Percentiles rank a stretch among this genome's conserved stretches.
Evolutionary conservation across 2,113 vertebrate genomes (phyloP).

Genomic region (Hippocampus guttulatus): DNA sequence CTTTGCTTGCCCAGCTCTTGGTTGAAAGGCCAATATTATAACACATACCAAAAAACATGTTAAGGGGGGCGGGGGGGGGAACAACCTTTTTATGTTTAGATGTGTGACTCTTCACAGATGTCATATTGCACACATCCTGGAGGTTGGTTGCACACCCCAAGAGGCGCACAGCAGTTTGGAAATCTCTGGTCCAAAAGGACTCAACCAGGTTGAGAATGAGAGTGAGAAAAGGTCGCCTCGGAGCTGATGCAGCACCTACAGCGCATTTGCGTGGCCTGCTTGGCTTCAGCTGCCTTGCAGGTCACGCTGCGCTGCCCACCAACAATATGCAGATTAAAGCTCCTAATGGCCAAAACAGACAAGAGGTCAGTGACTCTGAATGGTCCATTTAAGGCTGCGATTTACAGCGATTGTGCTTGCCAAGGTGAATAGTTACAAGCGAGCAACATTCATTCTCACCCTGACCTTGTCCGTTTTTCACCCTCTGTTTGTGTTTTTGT

Average conservation of each 20-base stretch:
- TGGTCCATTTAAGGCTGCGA: slow-evolving; percentile 21
- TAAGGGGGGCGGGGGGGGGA: no score
- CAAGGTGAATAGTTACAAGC: slow-evolving; percentile 6
- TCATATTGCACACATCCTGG: no score
- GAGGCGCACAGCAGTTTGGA: no score
- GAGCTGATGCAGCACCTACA: slow-evolving; percentile 13
- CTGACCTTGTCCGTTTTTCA: slow-evolving; percentile 12
- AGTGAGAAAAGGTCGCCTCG: slow-evolving; percentile 30
- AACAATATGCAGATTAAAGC: slow-evolving; percentile 48
- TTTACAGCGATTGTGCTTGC: slow-evolving; percentile 13
- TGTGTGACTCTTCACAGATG: no score
- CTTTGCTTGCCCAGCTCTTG: no score
- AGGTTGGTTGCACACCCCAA: no score
- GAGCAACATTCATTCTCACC: slow-evolving; percentile 15
- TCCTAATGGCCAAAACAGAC: slow-evolving; percentile 30
- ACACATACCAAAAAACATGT: no score
- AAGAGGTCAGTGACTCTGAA: slow-evolving; percentile 34
- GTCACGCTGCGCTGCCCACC: slow-evolving; percentile 37
- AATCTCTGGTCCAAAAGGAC: no score
- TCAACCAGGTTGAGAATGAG: slow-evolving; percentile 26
- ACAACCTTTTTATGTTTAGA: no score
- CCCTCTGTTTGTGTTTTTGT: slow-evolving; percentile 23
- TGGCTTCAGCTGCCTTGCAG: slow-evolving; percentile 29
- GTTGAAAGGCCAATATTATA: no score
- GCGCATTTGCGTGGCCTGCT: slow-evolving; percentile 20